Evolutionary conservation across 2,888 invertebrate species (phyloP), one percentile per base, ranked within the genome.

Genomic region (Troides aeacus): DNA sequence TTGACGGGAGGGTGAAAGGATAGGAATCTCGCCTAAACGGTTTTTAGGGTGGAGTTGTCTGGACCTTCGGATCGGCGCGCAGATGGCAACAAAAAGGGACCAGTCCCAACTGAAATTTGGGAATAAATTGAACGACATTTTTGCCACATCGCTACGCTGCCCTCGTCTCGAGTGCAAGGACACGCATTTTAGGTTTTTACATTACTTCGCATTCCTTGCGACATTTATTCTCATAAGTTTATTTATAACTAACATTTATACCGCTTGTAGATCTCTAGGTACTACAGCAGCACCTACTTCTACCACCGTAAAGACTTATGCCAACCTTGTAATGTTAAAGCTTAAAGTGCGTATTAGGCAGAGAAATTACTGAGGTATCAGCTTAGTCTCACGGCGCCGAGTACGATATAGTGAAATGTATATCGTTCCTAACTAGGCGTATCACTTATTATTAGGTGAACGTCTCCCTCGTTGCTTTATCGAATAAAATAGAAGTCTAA

Each of bases 41-140:
- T 90, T 91, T 89, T 90, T 90, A 91, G 92, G 92, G 92, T 92
- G 92, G 92, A 92, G 92, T 89, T 89, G 92, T 91, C 90, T 91
- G 90, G 90, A 89, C 81, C 86, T 85, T 87, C 79, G 86, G 85
- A 83, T 79, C 83, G 85, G 82, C 84, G 85, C 86, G 91, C 92
- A 92, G 91, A 92, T 92, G 92, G 86, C 81, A 87, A 89, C 90
- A 91, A 90, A 91, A 92, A 92, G 90, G 89, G 88, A 87, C 85
- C 84, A 84, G 87, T 83, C 87, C 81, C 84, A 87, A 83, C 86
- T 82, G 85, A 88, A 88, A 87, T 90, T 91, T 86, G 86, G 89
- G 89, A 83, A 90, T 90, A 91, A 90, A 89, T 91, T 90, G 92
- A 90, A 89, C 89, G 88, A 86, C 90, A 91, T 92, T 90, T 91